Conservation (phyloP, 2,797 vertebrate genomes). For the Allobates femoralis region DNA sequence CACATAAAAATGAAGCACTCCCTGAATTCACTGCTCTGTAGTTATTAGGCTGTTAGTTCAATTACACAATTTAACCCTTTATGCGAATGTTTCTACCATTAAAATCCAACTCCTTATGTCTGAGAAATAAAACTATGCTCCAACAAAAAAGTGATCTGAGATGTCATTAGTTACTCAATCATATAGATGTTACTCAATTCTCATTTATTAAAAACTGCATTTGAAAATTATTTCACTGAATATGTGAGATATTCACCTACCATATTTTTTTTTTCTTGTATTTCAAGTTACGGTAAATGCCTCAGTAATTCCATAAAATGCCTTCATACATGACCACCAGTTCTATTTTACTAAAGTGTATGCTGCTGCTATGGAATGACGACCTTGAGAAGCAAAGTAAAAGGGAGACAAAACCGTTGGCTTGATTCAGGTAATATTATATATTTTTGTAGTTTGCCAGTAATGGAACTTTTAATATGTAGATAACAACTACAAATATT, state of each 20-base stretch:
- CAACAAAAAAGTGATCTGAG: not conserved
- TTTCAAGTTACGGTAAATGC: not conserved
- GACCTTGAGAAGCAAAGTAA: not conserved
- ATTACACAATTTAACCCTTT: not conserved
- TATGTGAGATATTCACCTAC: not conserved
- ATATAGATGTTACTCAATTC: not conserved
- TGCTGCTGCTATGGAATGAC: not conserved
- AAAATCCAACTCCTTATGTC: not conserved
- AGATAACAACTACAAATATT: not conserved
- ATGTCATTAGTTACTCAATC: not conserved
- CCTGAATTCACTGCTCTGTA: not conserved
- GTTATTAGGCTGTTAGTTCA: not conserved
- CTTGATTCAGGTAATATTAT: not conserved
- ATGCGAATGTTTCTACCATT: not conserved
- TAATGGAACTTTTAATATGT: not conserved
- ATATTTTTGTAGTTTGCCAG: not conserved
- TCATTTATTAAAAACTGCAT: not conserved
- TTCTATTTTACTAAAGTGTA: not conserved
- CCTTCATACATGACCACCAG: not conserved
- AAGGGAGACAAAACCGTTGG: not conserved
- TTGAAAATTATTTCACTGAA: not conserved
- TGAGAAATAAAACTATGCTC: not conserved
- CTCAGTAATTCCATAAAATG: not conserved
- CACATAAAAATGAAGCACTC: not conserved
- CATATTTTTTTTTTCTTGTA: not conserved